A percentile compares a stretch with the other conserved stretches of the same genome.
Conservation (phyloP, 2,888 invertebrate species). For the Mycogona germanica region DNA sequence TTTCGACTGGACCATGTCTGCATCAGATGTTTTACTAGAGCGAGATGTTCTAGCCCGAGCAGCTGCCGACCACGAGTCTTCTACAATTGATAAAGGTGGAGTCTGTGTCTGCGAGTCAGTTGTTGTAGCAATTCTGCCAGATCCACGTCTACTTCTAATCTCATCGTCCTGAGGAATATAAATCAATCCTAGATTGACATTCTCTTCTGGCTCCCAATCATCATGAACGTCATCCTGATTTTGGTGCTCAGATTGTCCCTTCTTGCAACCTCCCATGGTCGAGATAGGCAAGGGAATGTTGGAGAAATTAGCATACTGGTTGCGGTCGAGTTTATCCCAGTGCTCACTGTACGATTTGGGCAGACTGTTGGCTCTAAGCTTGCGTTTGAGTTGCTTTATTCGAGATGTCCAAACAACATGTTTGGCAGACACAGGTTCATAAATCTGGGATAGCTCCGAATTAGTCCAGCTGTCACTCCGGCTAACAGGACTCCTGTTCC, state of each 20-base stretch:
- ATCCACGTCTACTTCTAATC: too few species aligned
- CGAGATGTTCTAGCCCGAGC: not conserved
- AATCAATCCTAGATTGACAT: slow-evolving; percentile 27
- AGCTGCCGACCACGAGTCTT: not conserved
- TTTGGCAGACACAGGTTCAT: slow-evolving; percentile 13
- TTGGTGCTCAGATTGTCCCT: slow-evolving; percentile 23
- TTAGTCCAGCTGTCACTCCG: slow-evolving; percentile 12
- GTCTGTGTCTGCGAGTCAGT: too few species aligned
- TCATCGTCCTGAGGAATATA: slow-evolving; percentile 29
- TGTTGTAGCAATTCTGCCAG: too few species aligned
- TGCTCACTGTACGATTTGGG: not conserved
- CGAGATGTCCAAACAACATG: slow-evolving; percentile 11
- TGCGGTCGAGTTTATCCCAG: not conserved
- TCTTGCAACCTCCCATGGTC: too few species aligned
- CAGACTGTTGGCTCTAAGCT: slow-evolving; percentile 8
- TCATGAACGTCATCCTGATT: slow-evolving; percentile 26
- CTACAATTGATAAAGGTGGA: too few species aligned
- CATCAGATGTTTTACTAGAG: not conserved
- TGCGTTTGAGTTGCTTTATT: slow-evolving; percentile 13
- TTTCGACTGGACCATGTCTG: too few species aligned
- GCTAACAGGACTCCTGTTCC: not conserved
- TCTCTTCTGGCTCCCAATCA: slow-evolving; percentile 22
- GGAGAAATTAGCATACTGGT: slow-evolving; percentile 2
- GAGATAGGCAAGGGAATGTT: slow-evolving; percentile 7
- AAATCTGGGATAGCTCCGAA: slow-evolving; percentile 10